A percentile compares a stretch with the other conserved stretches of the same genome.
These are phyloP conservation scores for Malachius bipustulatus DNA, from an alignment of 2,888 invertebrate genomes.

Conservation along the genomic window DNA sequence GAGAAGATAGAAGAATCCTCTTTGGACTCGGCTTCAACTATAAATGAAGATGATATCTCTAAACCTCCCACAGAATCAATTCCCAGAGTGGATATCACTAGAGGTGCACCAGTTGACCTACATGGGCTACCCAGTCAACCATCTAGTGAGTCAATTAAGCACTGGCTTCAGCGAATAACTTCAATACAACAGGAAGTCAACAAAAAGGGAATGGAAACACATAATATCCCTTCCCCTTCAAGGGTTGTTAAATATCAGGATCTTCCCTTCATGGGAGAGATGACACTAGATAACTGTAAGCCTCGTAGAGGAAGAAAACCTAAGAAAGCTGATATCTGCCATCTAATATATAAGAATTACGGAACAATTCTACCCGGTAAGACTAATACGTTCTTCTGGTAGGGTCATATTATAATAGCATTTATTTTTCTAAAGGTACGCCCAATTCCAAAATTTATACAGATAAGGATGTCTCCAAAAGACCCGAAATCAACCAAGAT, in stretches of 20 bases:
- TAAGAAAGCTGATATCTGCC: conserved; percentile 86
- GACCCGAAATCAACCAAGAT: conserved; percentile 16
- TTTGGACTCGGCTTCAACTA: conserved; percentile 26
- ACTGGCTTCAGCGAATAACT: conserved; percentile 65
- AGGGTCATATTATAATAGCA: too few species aligned
- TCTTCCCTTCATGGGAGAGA: conserved; percentile 85
- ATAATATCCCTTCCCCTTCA: conserved; percentile 16
- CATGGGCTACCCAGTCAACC: conserved; percentile 32
- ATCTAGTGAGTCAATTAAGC: conserved; percentile 55
- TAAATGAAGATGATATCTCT: conserved; percentile 21
- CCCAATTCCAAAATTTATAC: conserved; percentile 39
- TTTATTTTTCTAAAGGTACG: too few species aligned
- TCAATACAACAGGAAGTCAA: conserved; percentile 53
- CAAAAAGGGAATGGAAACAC: conserved; percentile 25
- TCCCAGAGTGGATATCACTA: not conserved
- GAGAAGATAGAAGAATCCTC: conserved; percentile 34
- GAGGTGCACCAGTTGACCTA: too few species aligned
- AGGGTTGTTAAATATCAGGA: conserved; percentile 64
- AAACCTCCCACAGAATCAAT: not conserved
- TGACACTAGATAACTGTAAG: conserved; percentile 78
- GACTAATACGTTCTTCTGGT: too few species aligned
- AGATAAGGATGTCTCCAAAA: conserved; percentile 37
- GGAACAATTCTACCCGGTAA: conserved; percentile 74
- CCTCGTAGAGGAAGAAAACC: conserved; percentile 79
- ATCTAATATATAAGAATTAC: conserved; percentile 83